Percentiles rank a stretch among this genome's conserved stretches.
Evolutionary conservation across 2,797 vertebrate species (phyloP).

Genomic region (Danionella dracula): DNA sequence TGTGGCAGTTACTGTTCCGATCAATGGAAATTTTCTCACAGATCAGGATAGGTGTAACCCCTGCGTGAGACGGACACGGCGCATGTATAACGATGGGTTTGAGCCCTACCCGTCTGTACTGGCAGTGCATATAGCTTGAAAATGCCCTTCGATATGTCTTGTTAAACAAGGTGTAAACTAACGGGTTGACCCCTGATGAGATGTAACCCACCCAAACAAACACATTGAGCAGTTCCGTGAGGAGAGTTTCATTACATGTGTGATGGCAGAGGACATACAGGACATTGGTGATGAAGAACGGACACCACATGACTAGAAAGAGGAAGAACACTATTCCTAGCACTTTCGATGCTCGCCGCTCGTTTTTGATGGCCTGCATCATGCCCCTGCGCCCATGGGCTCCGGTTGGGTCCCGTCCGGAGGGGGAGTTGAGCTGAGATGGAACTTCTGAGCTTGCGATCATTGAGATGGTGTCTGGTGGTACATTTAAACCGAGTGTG

Average conservation of each 20-base stretch:
- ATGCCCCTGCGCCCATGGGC: conserved; percentile 84
- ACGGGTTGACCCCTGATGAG: conserved; percentile 92
- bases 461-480: conserved; percentile 74
- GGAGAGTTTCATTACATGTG: conserved; percentile 79
- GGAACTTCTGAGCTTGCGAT: conserved; percentile 76
- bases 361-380: conserved; percentile 98
- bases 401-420: conserved; percentile 65
- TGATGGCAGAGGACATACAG: conserved; percentile 85
- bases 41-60: conserved; percentile 60
- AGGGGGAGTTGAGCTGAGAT: conserved; percentile 81
- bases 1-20: conserved; percentile 77
- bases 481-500: conserved; percentile 49
- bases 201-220: conserved; percentile 99
- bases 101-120: conserved; percentile 62
- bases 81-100: conserved; percentile 41
- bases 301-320: conserved; percentile 98
- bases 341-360: conserved; percentile 92
- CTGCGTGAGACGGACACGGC: conserved; percentile 59
- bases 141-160: conserved; percentile 93
- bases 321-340: conserved; percentile 97
- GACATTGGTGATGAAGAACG: conserved; percentile 96
- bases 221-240: conserved; percentile 88
- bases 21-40: conserved; percentile 53
- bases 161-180: conserved; percentile 98
- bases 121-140: conserved; percentile 90